These are phyloP conservation scores for Garra rufa DNA, from an alignment of 2,113 vertebrate genomes.

Conservation along the genomic window DNA sequence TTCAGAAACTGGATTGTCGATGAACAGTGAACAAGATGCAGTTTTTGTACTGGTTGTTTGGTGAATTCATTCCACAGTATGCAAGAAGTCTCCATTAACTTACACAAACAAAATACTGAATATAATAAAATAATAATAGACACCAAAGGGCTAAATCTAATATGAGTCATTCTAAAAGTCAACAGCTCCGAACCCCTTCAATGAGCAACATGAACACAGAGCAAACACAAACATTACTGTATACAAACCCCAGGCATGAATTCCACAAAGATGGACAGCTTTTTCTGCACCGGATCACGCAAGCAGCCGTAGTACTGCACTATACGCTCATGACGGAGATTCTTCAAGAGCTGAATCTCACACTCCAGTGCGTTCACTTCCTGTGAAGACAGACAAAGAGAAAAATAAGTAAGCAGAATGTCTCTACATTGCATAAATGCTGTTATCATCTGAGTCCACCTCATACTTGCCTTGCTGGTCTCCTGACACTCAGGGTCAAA, in stretches of 20 bases:
- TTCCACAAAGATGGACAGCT: constrained; percentile 90
- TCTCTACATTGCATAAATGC: not conserved
- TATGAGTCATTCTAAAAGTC: not conserved
- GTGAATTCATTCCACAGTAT: not conserved
- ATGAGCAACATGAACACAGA: not conserved
- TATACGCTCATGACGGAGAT: constrained; percentile 86
- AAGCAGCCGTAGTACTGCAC: constrained; percentile 91
- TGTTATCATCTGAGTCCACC: not conserved
- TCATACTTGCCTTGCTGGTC: constrained; percentile 84
- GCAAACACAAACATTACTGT: constrained; percentile 23
- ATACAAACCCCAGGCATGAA: constrained; percentile 90
- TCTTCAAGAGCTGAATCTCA: constrained; percentile 92
- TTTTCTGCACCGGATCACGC: constrained; percentile 84
- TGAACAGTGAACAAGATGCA: not conserved
- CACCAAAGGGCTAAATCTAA: not conserved
- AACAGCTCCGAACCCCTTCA: not conserved
- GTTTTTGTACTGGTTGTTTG: not conserved
- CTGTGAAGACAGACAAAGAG: constrained; percentile 64
- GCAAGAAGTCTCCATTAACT: not conserved
- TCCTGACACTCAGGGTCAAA: constrained; percentile 89
- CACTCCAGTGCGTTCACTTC: constrained; percentile 92
- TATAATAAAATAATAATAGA: not conserved
- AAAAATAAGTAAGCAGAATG: not conserved
- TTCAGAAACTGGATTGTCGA: not conserved
- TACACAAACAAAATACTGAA: not conserved